Evolutionary conservation across 2,888 invertebrate genomes (phyloP).

Genomic region (Nemurella pictetii): DNA sequence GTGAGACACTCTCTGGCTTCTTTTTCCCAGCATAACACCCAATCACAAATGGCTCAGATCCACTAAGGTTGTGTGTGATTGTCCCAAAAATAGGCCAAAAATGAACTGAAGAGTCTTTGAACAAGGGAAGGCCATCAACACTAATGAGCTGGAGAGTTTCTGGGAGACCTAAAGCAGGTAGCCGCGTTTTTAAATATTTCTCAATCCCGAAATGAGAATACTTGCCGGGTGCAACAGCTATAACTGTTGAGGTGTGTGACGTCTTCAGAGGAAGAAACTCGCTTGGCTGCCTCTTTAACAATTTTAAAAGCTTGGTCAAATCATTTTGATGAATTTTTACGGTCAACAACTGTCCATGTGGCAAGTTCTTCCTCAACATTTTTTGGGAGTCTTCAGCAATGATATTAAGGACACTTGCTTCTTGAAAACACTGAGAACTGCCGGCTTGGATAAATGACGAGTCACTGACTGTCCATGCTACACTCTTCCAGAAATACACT

Average conservation of each 20-base stretch:
- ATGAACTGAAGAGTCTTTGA: slow-evolving; percentile 36
- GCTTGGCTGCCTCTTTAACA: neutral
- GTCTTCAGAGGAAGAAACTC: neutral
- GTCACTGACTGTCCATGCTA: no score
- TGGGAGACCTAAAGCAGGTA: neutral
- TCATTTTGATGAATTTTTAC: slow-evolving; percentile 4
- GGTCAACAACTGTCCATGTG: neutral
- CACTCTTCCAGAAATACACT: no score
- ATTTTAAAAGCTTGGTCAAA: neutral
- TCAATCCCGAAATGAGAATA: slow-evolving; percentile 11
- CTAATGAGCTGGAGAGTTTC: neutral
- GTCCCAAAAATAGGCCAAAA: slow-evolving; percentile 41
- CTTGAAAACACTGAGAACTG: no score
- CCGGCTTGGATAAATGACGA: no score
- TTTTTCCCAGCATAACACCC: slow-evolving; percentile 37
- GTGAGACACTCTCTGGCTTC: slow-evolving; percentile 34
- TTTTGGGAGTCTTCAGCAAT: no score
- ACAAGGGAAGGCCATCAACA: slow-evolving; percentile 41
- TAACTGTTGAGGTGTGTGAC: neutral
- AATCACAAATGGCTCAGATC: slow-evolving; percentile 21
- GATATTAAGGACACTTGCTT: no score
- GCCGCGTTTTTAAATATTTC: neutral
- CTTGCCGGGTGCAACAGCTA: neutral
- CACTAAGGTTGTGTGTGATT: slow-evolving; percentile 1
- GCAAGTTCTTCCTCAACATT: no score